Percentiles rank a stretch among this genome's conserved stretches.
phyloP scores from a whole-genome alignment of 2,113 vertebrate genomes.

The Cyanoramphus novaezelandiae region DNA sequence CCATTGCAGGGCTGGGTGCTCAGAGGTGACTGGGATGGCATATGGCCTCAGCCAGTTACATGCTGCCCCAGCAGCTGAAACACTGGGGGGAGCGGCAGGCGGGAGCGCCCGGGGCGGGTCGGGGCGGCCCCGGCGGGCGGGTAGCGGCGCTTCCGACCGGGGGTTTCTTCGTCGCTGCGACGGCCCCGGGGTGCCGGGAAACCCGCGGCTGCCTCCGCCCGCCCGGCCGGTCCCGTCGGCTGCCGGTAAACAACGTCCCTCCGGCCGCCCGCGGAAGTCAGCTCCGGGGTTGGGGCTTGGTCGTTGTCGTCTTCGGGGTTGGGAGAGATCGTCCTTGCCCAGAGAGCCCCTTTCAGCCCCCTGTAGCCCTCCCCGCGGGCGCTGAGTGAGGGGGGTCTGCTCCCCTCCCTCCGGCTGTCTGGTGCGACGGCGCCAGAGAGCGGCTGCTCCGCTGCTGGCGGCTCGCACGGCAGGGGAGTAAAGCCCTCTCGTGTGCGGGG shows the following conservation, averaged over 20 bases:
- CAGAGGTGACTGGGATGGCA: too few species aligned
- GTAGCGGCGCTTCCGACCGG: not conserved
- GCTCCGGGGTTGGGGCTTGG: not conserved
- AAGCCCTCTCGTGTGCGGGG: not conserved
- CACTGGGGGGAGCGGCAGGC: not conserved
- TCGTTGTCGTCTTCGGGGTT: not conserved
- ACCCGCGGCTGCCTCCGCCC: not conserved
- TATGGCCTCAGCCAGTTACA: too few species aligned
- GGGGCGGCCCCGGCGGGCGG: not conserved
- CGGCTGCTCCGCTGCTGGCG: not conserved
- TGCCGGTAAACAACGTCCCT: not conserved
- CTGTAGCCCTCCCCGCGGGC: not conserved
- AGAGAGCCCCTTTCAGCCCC: not conserved
- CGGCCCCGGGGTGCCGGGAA: not conserved
- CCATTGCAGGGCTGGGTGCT: too few species aligned
- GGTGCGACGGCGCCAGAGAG: not conserved
- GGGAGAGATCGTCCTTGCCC: not conserved
- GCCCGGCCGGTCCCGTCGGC: not conserved
- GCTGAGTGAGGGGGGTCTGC: not conserved
- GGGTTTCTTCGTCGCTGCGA: not conserved
- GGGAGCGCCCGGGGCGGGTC: too few species aligned
- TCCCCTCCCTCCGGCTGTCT: not conserved
- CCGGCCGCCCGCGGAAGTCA: not conserved
- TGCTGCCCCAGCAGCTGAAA: too few species aligned
- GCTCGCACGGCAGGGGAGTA: fast-evolving